phyloP scores from a whole-genome alignment of 2,797 vertebrate species.

The Melanotaenia parkinsoni region DNA sequence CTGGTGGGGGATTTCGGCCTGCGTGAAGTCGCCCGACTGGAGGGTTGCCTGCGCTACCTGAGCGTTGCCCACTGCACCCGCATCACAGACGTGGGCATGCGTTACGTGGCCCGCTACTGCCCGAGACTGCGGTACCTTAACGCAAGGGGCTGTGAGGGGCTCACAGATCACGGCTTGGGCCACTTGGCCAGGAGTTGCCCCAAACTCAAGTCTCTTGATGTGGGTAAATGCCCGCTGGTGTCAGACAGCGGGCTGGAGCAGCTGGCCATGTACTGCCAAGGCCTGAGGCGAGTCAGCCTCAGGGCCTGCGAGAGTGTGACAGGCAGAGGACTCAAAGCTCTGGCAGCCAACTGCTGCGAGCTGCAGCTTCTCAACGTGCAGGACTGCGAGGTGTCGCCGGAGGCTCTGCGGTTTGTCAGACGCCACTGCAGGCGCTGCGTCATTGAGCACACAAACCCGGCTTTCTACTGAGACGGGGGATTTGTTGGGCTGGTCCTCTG shows the following conservation, averaged over 20 bases:
- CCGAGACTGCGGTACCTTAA: constrained; percentile 86
- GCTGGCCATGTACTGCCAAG: constrained; percentile 94
- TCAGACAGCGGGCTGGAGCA: constrained; percentile 95
- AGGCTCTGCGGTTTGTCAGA: constrained; percentile 93
- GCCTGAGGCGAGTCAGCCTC: constrained; percentile 94
- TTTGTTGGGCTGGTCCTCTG: constrained; percentile 45
- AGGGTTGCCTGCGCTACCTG: constrained; percentile 94
- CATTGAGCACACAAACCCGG: constrained; percentile 98
- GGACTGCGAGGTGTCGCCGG: constrained; percentile 96
- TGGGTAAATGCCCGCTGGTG: constrained; percentile 96
- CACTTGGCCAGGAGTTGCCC: constrained; percentile 96
- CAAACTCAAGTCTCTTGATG: constrained; percentile 94
- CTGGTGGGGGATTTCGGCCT: constrained; percentile 95
- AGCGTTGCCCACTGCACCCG: constrained; percentile 96
- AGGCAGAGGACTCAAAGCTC: constrained; percentile 91
- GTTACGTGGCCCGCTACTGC: constrained; percentile 97
- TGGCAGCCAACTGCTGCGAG: constrained; percentile 96
- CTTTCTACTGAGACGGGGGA: constrained; percentile 89
- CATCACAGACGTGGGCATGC: constrained; percentile 96
- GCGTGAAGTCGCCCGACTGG: constrained; percentile 95
- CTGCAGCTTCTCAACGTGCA: constrained; percentile 97
- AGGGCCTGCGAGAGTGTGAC: constrained; percentile 96
- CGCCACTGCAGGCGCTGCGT: constrained; percentile 96
- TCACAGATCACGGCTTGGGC: constrained; percentile 96
- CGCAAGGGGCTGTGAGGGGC: constrained; percentile 90